Conservation (phyloP, 92 coral and sea anemone genomes). For the Epizoanthus illoricatus region DNA sequence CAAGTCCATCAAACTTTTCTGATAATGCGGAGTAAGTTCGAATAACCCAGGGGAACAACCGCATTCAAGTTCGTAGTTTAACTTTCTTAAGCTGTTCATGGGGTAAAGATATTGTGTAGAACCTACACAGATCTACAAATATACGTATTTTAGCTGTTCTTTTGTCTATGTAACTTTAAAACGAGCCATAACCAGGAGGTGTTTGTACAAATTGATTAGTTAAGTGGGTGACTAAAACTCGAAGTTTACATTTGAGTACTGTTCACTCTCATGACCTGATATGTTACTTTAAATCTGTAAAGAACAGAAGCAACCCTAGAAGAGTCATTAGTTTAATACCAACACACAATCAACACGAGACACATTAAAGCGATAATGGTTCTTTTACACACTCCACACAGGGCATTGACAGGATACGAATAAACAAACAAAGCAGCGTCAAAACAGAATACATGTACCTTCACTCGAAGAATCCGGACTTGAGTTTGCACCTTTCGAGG, state of each 20-base stretch:
- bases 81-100: too few relatives aligned
- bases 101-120: too few relatives aligned
- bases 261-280: neutral
- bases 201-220: neutral
- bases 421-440: constrained; percentile 46
- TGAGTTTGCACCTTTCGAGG: constrained; percentile 48
- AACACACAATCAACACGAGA: neutral
- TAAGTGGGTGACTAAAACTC: neutral
- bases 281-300: neutral
- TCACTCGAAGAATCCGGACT: constrained; percentile 70
- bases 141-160: too few relatives aligned
- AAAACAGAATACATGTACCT: constrained; percentile 56
- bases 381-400: neutral
- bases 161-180: too few relatives aligned
- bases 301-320: too few relatives aligned
- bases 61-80: too few relatives aligned
- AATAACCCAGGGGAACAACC: too few relatives aligned
- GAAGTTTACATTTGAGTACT: neutral
- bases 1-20: too few relatives aligned
- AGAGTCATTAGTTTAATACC: neutral
- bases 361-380: neutral
- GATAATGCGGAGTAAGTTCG: too few relatives aligned
- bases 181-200: neutral
- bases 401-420: constrained; percentile 17
- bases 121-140: too few relatives aligned